Evolutionary conservation across 1,140 invertebrate genomes (phyloP).

Genomic region (Dendrolimus punctatus): DNA sequence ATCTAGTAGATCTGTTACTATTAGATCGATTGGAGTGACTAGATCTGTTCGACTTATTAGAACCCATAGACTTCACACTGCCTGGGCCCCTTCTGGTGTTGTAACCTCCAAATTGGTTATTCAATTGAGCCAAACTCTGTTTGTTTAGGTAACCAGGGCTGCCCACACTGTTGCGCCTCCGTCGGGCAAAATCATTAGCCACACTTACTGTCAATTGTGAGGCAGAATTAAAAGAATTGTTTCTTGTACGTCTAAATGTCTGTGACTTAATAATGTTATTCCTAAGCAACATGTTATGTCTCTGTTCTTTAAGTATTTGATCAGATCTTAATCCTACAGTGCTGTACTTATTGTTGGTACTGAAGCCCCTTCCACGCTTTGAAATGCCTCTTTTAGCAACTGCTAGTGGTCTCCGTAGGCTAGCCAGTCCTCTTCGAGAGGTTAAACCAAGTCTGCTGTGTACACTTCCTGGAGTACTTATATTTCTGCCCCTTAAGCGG

Average conservation of each 20-base stretch:
- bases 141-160: slow-evolving; percentile 49
- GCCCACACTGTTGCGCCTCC: slow-evolving; percentile 56
- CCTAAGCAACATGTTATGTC: slow-evolving; percentile 31
- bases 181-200: slow-evolving; percentile 55
- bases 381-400: slow-evolving; percentile 58
- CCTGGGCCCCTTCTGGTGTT: slow-evolving; percentile 47
- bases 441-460: slow-evolving; percentile 53
- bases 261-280: slow-evolving; percentile 53
- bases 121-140: slow-evolving; percentile 49
- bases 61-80: slow-evolving; percentile 55
- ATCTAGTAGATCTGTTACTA: slow-evolving; percentile 37
- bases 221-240: slow-evolving; percentile 51
- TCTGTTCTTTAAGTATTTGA: slow-evolving; percentile 51
- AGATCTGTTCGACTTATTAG: slow-evolving; percentile 39
- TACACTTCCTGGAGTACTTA: slow-evolving; percentile 33
- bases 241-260: slow-evolving; percentile 57
- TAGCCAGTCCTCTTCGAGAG: slow-evolving; percentile 31
- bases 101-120: slow-evolving; percentile 49
- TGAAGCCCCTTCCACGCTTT: slow-evolving; percentile 50
- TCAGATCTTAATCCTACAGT: slow-evolving; percentile 58
- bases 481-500: slow-evolving; percentile 34
- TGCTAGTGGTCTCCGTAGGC: slow-evolving; percentile 41
- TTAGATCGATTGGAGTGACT: slow-evolving; percentile 35
- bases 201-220: slow-evolving; percentile 61
- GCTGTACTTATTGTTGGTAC: slow-evolving; percentile 49